These are phyloP conservation scores for Linnaemya tessellans DNA, from an alignment of 2,888 invertebrate genomes.

Conservation along the genomic window DNA sequence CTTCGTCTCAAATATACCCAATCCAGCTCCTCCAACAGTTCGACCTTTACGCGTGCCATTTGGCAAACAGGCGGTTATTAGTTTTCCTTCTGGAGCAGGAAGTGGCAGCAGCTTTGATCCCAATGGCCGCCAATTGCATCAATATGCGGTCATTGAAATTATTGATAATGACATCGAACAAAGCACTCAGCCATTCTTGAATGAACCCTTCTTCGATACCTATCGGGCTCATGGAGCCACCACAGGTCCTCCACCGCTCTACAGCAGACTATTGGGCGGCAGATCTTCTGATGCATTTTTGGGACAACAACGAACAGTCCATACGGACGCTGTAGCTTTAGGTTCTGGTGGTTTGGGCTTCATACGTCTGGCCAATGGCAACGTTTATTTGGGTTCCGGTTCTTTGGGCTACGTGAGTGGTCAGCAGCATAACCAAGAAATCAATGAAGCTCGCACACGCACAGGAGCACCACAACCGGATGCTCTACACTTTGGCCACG, in stretches of 20 bases:
- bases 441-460: conserved; percentile 80
- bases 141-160: conserved; percentile 82
- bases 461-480: conserved; percentile 78
- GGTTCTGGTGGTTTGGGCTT: conserved; percentile 83
- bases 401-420: conserved; percentile 82
- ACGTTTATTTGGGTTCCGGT: conserved; percentile 82
- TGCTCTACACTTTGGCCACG: conserved; percentile 81
- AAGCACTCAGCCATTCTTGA: conserved; percentile 78
- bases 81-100: conserved; percentile 53
- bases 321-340: conserved; percentile 78
- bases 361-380: conserved; percentile 82
- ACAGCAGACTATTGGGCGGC: conserved; percentile 75
- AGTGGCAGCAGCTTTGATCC: background rate
- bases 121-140: conserved; percentile 81
- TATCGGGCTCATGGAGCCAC: conserved; percentile 77
- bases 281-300: conserved; percentile 75
- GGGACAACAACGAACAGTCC: conserved; percentile 68
- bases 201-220: conserved; percentile 76
- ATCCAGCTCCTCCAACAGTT: conserved; percentile 43
- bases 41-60: conserved; percentile 77
- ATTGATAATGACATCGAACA: conserved; percentile 82
- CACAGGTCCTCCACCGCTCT: conserved; percentile 61
- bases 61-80: conserved; percentile 77
- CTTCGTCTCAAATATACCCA: conserved; percentile 45
- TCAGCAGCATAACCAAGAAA: conserved; percentile 78